phyloP scores from a whole-genome alignment of 2,797 vertebrate genomes.

The Fratercula arctica region DNA sequence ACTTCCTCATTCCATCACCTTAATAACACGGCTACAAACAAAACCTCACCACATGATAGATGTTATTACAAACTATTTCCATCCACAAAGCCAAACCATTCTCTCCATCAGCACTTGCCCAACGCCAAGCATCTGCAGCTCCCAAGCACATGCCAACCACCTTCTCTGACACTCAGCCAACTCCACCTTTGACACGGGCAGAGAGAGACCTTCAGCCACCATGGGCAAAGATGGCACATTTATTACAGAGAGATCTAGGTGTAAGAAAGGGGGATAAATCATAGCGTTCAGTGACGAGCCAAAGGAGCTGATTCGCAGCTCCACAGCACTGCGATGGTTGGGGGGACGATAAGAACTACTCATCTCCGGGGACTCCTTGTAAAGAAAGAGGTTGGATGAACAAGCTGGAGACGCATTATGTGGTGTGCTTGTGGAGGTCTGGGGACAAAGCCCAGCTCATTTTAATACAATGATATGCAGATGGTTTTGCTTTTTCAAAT shows the following conservation, averaged over 20 bases:
- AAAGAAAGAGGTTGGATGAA: not conserved
- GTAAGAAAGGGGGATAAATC: not conserved
- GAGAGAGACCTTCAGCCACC: not conserved
- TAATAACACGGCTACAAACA: not conserved
- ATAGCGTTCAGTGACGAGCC: not conserved
- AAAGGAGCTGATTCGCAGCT: not conserved
- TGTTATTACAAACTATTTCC: slow-evolving; percentile 35
- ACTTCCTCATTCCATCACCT: slow-evolving; percentile 18
- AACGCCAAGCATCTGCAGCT: not conserved
- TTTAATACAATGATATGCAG: not conserved
- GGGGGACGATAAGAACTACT: not conserved
- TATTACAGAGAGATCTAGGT: not conserved
- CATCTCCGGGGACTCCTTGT: not conserved
- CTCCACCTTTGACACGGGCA: not conserved
- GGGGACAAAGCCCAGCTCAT: not conserved
- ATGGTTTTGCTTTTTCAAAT: not conserved
- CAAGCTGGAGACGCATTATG: not conserved
- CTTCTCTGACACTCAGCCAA: not conserved
- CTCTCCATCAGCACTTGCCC: not conserved
- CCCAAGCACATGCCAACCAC: not conserved
- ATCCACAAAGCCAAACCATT: slow-evolving; percentile 20
- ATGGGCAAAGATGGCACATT: not conserved
- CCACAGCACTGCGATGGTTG: not conserved
- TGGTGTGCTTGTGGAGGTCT: not conserved
- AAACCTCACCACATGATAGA: not conserved